Base-by-base conservation (phyloP, 2,888 invertebrate species). In the Hedychridium roseum region DNA sequence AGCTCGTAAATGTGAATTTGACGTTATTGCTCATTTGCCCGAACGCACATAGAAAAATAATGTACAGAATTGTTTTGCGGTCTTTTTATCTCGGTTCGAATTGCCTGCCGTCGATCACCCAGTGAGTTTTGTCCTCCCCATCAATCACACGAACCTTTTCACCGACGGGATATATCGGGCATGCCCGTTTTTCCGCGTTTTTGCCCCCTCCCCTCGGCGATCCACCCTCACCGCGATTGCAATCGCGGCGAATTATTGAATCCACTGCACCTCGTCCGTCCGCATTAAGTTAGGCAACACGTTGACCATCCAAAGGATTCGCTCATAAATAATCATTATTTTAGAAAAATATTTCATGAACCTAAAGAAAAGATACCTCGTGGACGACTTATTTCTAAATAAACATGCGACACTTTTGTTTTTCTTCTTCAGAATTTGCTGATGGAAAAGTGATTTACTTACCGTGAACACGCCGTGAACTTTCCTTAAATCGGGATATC, bases 181-280 rank as follows among this genome's bases (percentile, higher is more conserved):
- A 64, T 59, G 65, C 54, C 65, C 68, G 64, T 72, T 74, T 74
- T 74, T 68, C 64, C 66, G 63, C 69, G 74, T n/a, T n/a, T n/a
- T n/a, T n/a, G n/a, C n/a, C n/a, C n/a, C n/a, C n/a, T n/a, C n/a
- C n/a, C n/a, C n/a, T n/a, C 64, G 65, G 68, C 63, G 69, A 40
- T n/a, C 3, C 63, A 63, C 60, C 64, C 60, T 64, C n/a, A n/a
- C 58, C 55, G 67, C 70, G 69, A 72, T 72, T 69, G 68, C 73
- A 71, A 74, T 73, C 68, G 68, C 59, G 67, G 67, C 69, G 68
- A 73, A 75, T 75, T 75, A 76, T 76, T 73, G 73, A 74, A 76
- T 74, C 66, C 65, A 59, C 63, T 62, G 59, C 70, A 70, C 68
- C 67, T 68, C 60, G 63, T 63, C 62, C 57, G 54, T 51, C 60